Percentiles rank a stretch among this genome's conserved stretches.
phyloP scores from a whole-genome alignment of 2,797 vertebrate genomes.

The Acomys russatus region DNA sequence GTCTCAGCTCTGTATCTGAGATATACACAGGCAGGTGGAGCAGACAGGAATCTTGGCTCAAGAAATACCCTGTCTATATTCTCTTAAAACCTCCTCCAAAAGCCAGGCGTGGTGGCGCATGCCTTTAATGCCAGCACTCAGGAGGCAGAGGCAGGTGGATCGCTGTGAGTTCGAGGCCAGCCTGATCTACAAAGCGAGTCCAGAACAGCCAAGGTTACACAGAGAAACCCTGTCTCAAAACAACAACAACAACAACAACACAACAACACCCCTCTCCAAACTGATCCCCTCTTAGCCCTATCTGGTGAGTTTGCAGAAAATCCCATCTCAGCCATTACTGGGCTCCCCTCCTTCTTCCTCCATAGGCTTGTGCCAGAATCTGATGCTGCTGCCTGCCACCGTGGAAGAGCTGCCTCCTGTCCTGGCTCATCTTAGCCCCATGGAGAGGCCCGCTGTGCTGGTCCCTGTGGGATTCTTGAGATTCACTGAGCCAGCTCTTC shows the following conservation, averaged over 20 bases:
- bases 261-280: background rate
- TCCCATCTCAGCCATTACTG: background rate
- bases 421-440: background rate
- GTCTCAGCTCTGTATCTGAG: background rate
- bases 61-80: conserved; percentile 52
- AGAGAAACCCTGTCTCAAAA: no score
- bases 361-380: background rate
- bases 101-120: no score
- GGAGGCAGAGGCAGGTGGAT: no score
- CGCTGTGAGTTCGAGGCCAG: no score
- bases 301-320: conserved; percentile 24
- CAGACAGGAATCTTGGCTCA: conserved; percentile 55
- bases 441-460: background rate
- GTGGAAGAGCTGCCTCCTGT: background rate
- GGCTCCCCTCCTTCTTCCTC: background rate
- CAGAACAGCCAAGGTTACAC: no score
- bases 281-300: conserved; percentile 35
- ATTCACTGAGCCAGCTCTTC: background rate
- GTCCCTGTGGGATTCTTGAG: background rate
- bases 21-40: background rate
- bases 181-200: no score
- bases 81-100: conserved; percentile 44
- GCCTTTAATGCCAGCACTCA: no score
- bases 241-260: no score
- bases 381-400: background rate